Base-by-base conservation (phyloP, 2,113 vertebrate genomes). In the Oophaga pumilio region DNA sequence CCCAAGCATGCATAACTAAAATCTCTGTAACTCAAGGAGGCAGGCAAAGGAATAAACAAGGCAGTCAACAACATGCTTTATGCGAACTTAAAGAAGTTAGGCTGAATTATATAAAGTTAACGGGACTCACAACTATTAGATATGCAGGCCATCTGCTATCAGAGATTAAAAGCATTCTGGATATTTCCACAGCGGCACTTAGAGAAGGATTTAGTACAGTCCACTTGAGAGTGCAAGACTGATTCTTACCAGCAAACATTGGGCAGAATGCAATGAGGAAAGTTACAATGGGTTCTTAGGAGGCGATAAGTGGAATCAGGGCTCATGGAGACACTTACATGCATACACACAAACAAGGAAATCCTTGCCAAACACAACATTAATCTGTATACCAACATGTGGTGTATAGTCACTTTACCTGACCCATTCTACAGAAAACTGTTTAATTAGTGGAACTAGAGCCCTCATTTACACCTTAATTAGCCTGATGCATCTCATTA, bases 391-490 rank as follows among this genome's bases (percentile, higher is more conserved):
- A 60, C 33, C 22, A 56, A 88, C 79, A 88, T 83, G 71, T 84
- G 80, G 69, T 76, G 49, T 60, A 56, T 24, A 24, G 80, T 53
- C 71, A 33, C 80, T 84, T 33, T 84, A 88, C 80, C 87, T 77
- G 71, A 88, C 80, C 81, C 43, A 66, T 22, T 87, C 71, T 17
- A 28, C 26, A 77, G 49, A 50, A 88, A 77, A 74, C 18, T 0
- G 50, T 84, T 88, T 88, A 77, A 88, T 88, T 84, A 84, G 87
- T 56, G 60, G 71, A 76, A 77, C 77, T 77, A 26, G 73, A 84
- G 87, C 81, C 81, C 87, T 88, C 80, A 77, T 88, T 87, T 88
- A 84, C 59, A 68, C 76, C 50, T 62, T 88, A 88, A 88, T 88
- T 83, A 84, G 80, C 77, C 76, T 88, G 74, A 73, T 84, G 87